phyloP scores from a whole-genome alignment of 2,113 vertebrate species.

The Malurus alboscapulatus region DNA sequence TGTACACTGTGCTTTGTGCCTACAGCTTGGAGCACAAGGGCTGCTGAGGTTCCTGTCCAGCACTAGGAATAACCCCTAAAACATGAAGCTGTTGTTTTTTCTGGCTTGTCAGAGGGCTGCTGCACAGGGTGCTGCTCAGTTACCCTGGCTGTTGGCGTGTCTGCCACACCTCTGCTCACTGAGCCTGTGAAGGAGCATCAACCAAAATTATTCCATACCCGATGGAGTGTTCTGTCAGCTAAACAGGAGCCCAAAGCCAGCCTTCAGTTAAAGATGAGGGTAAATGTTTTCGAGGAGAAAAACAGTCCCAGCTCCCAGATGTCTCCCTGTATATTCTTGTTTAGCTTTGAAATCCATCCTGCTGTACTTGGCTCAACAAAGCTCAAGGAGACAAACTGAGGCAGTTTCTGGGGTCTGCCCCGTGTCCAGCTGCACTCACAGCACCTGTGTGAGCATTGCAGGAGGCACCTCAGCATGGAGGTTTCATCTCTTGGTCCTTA shows the following conservation, averaged over 20 bases:
- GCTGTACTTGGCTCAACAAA: not conserved
- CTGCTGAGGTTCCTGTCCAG: not conserved
- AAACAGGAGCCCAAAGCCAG: not conserved
- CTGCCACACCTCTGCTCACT: not conserved
- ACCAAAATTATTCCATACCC: not conserved
- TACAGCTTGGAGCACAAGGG: not conserved
- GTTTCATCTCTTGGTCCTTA: accelerated
- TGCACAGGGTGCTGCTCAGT: not conserved
- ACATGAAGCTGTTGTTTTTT: not conserved
- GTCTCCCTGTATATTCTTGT: not conserved
- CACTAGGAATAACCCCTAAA: not conserved
- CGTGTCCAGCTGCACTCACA: not conserved
- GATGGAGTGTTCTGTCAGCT: not conserved
- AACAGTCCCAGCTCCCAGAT: not conserved
- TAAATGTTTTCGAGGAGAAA: not conserved
- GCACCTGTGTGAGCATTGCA: not conserved
- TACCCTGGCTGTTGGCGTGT: not conserved
- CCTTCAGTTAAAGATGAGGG: not conserved
- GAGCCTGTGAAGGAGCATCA: not conserved
- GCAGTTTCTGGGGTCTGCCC: not conserved
- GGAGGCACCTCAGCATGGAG: not conserved
- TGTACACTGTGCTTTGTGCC: accelerated
- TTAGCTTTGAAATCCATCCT: not conserved
- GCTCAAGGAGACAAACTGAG: not conserved
- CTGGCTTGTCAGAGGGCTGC: not conserved